Conservation (phyloP, 2,113 vertebrate species). For the Pitta sordida region DNA sequence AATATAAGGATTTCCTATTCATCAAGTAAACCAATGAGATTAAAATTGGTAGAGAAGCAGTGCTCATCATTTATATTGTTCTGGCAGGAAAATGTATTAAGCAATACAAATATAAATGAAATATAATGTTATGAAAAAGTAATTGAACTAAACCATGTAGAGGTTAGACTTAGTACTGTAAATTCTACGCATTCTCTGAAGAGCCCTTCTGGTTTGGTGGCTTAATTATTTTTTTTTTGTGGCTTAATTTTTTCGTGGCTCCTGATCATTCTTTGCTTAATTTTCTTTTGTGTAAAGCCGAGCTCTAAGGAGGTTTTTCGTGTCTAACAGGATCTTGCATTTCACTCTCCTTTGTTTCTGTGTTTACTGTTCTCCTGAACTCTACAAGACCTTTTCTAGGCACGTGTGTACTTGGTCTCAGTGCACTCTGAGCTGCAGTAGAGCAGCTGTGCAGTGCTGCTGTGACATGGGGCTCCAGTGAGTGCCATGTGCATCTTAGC, state of each 20-base stretch:
- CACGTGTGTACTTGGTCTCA: background rate
- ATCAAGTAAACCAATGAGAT: background rate
- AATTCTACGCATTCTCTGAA: background rate
- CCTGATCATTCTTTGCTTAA: background rate
- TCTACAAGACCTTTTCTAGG: background rate
- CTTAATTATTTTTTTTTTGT: no score
- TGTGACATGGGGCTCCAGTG: background rate
- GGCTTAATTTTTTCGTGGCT: no score
- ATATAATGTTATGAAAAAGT: background rate
- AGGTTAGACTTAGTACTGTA: background rate
- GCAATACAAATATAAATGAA: background rate
- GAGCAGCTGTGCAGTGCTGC: background rate
- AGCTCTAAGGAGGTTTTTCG: background rate
- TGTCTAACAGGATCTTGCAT: background rate
- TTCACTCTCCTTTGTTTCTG: background rate
- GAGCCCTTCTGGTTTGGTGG: background rate
- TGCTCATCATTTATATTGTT: background rate
- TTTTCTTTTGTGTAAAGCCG: background rate
- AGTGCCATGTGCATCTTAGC: background rate
- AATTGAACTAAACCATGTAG: background rate
- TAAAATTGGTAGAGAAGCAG: background rate
- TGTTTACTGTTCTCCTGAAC: background rate
- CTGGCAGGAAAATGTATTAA: background rate
- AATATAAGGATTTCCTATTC: background rate
- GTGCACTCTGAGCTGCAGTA: accelerated